Percentiles rank a stretch among this genome's conserved stretches.
Conservation (phyloP, 2,888 invertebrate genomes). For the Phytoseiulus persimilis region DNA sequence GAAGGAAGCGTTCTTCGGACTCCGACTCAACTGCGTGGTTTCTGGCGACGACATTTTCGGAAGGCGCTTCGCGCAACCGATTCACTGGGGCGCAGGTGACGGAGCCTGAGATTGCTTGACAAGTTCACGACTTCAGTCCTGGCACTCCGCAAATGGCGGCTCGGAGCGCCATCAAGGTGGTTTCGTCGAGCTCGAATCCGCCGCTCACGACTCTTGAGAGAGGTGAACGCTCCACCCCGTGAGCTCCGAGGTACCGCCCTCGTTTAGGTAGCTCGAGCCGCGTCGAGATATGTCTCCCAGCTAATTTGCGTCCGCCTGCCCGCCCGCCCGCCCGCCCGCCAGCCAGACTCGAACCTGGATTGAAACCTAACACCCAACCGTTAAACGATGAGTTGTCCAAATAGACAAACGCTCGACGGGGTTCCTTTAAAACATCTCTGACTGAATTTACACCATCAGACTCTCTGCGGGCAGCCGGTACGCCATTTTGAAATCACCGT, state of each 20-base stretch:
- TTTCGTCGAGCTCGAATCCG: neutral
- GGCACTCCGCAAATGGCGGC: neutral
- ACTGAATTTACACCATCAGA: neutral
- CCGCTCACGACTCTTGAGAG: neutral
- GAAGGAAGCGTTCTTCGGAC: conserved; percentile 22
- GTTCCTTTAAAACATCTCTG: neutral
- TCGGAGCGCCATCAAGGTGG: neutral
- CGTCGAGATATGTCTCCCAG: neutral
- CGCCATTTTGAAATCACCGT: neutral
- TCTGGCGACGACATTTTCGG: conserved; percentile 12
- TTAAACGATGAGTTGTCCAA: neutral
- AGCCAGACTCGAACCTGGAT: neutral
- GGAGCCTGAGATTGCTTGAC: neutral
- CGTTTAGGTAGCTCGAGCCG: no score
- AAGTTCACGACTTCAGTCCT: neutral
- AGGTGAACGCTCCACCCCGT: conserved; percentile 5
- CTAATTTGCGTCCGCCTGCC: neutral
- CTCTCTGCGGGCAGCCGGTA: neutral
- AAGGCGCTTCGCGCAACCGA: no score
- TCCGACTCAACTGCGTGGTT: conserved; percentile 24
- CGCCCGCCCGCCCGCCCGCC: neutral
- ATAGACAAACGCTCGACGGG: neutral
- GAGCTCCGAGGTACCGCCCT: neutral
- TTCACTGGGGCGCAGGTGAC: neutral
- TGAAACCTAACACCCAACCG: neutral